Base-by-base conservation (phyloP, 2,113 vertebrate genomes). In the Hystrix cristata region DNA sequence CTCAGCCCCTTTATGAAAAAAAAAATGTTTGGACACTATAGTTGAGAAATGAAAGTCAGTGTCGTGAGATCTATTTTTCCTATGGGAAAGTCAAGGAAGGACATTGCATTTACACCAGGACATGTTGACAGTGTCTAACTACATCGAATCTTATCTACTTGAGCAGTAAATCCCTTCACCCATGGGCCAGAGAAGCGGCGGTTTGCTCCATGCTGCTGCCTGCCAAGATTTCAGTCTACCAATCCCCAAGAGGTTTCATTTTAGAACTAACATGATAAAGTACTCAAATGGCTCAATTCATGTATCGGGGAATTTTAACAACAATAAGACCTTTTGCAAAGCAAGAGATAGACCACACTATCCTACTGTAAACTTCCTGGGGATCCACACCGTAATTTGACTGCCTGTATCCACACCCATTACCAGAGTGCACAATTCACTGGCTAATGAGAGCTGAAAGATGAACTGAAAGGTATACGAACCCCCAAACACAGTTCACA, bases 91-190 rank as follows among this genome's bases (percentile, higher is more conserved):
- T 95, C 60, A 93, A 79, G 60, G 85, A 96, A 95, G 80, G 95
- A 43, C 91, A 93, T 83, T 46, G 60, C 65, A 21, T 82, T 96
- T 64, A 74, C 95, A 95, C 93, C 38, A 90, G 59, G 59, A 21
- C 13, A 46, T 85, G 95, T 7, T 97, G 96, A 98, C 95, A 97
- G 34, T n/a, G 65, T 92, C 87, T 90, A 96, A 97, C 91, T 90
- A 19, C 48, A 25, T n/a, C 2, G 7, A 95, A 78, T 95, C 87
- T 97, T 98, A 97, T 95, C 97, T 96, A 38, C 55, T 34, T 3
- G 10, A 95, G 90, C 96, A 94, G 87, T 57, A 94, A 97, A 97
- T 96, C 94, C 87, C 80, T 94, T 97, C 71, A 59, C 81, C 95
- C 90, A 62, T 2, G 8, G 4, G 87, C 81, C 96, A 86, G 67